Evolutionary conservation across 2,797 vertebrate species (phyloP).

Genomic region (Kryptopterus vitreolus): DNA sequence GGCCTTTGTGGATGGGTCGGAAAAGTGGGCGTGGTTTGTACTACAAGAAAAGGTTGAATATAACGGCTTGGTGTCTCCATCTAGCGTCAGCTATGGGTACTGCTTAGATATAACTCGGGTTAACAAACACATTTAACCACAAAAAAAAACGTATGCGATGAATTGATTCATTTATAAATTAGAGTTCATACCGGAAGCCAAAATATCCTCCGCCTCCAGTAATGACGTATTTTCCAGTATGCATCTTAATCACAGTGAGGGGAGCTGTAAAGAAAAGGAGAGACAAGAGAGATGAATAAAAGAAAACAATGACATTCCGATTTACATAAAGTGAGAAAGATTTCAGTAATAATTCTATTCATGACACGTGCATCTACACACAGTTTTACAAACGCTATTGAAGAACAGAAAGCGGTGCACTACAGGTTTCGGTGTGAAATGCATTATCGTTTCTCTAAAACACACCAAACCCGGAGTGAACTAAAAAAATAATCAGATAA

Average conservation of each 20-base stretch:
- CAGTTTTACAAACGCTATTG: no score
- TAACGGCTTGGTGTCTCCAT: conserved; percentile 20
- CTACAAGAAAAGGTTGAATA: no score
- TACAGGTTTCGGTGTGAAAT: not conserved
- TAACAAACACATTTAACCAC: not conserved
- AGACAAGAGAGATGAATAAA: no score
- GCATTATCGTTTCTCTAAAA: not conserved
- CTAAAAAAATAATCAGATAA: not conserved
- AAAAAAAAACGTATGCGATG: not conserved
- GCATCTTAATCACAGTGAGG: conserved; percentile 9
- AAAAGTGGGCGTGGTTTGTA: not conserved
- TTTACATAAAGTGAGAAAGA: not conserved
- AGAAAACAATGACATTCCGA: not conserved
- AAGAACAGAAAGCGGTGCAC: not conserved
- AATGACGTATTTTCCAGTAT: conserved; percentile 73
- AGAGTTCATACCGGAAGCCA: conserved; percentile 83
- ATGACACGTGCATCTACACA: not conserved
- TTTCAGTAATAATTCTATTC: fast-evolving
- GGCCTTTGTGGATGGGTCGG: not conserved
- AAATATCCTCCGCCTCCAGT: conserved; percentile 94
- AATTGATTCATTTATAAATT: not conserved
- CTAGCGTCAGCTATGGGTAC: not conserved
- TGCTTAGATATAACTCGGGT: not conserved
- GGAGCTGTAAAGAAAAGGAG: not conserved
- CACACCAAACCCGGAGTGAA: not conserved